Percentiles rank a stretch among this genome's conserved stretches.
phyloP scores from a whole-genome alignment of 2,888 invertebrate species.

The Lumbricus terrestris region DNA sequence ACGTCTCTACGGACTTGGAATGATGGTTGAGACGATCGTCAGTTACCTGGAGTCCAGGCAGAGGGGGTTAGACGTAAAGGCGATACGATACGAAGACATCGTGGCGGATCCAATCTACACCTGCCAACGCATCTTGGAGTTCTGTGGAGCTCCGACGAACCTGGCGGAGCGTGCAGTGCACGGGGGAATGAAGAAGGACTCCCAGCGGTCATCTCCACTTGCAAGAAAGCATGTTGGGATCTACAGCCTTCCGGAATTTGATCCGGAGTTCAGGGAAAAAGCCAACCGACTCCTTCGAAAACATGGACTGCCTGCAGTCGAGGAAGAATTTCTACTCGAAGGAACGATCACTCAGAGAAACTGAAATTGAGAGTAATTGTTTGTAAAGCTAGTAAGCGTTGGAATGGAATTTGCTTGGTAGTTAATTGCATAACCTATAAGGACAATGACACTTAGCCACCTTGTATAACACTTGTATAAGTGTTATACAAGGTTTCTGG shows the following conservation, averaged over 20 bases:
- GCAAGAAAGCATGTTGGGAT: background rate
- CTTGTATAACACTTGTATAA: too few relatives aligned
- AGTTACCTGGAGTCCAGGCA: background rate
- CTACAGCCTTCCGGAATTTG: background rate
- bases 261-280: background rate
- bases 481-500: background rate
- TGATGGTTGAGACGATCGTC: background rate
- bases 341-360: background rate
- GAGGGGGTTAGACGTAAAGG: background rate
- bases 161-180: background rate
- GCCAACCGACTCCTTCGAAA: background rate
- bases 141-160: background rate
- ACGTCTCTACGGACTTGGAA: background rate
- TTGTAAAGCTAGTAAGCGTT: background rate
- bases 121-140: background rate
- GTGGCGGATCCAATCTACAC: background rate
- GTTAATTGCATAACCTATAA: background rate
- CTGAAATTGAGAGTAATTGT: background rate
- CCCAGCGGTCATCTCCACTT: constrained; percentile 20
- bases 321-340: background rate
- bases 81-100: constrained; percentile 22
- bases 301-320: background rate
- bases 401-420: background rate
- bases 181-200: background rate
- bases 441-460: background rate